Base-by-base conservation (phyloP, 2,888 invertebrate genomes). In the Marronus borbonicus region DNA sequence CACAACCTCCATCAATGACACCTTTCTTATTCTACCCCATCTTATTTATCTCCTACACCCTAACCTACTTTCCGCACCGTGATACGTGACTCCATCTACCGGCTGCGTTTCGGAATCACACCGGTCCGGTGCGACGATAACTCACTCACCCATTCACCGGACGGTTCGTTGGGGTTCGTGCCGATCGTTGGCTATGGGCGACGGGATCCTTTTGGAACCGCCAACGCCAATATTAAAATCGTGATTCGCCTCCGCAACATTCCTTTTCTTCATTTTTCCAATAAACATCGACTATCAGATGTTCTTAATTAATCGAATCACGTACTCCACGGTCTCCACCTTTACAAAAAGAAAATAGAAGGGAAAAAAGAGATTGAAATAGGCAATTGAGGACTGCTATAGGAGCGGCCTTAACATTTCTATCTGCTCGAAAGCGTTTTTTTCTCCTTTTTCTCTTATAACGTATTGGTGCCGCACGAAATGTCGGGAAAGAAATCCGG, bases 141-240 rank as follows among this genome's bases (percentile, higher is more conserved):
- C 68, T 68, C 76, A 76, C 49, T 76, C 76, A 68, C n/a, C 52
- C 76, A 76, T 64, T 76, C 76, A 68, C n/a, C 52, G 55, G 49
- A 44, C 17, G 28, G 49, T 49, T 64, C 62, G 50, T 76, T 36
- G 50, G 20, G 8, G 44, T 12, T 44, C 44, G 44, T 31, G 31
- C 31, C 44, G 8, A 12, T 44, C 44, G 2, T 12, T 44, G 44
- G 5, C 31, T 5, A 31, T 5, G 31, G 31, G 31, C 31, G 31
- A 5, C 31, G 2, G 44, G 44, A 8, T 44, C 44, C 10, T 12
- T 44, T 44, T 44, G 8, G 44, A 8, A 44, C 31, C 44, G 8
- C 44, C 44, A 52, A 66, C 66, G 49, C 49, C 68, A 66, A 76
- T 76, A 76, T 76, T 76, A 76, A 76, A 76, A 76, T 76, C 76